Conservation (phyloP, 2,113 vertebrate genomes). For the cattle (Bos taurus) region ARS-UCD2.0 NC_037350.1:40645001-40645500, state of each 20-base stretch:
- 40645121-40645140: neutral
- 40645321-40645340: constrained; percentile 47
- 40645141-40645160: neutral
- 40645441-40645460: neutral
- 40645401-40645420: neutral
- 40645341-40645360: neutral
- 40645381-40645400: neutral
- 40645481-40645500: neutral
- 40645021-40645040: neutral
- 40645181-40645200: neutral
- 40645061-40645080: neutral
- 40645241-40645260: neutral
- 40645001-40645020: neutral
- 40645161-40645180: neutral
- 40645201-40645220: neutral
- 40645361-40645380: neutral
- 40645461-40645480: neutral
- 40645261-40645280: constrained; percentile 76
- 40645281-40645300: constrained; percentile 60
- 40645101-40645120: rapidly evolving
- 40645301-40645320: constrained; percentile 30
- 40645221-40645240: neutral
- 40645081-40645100: neutral
- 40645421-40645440: neutral
- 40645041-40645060: neutral